Conservation (phyloP, 2,113 vertebrate genomes). For the Lethenteron camtschaticum region DNA sequence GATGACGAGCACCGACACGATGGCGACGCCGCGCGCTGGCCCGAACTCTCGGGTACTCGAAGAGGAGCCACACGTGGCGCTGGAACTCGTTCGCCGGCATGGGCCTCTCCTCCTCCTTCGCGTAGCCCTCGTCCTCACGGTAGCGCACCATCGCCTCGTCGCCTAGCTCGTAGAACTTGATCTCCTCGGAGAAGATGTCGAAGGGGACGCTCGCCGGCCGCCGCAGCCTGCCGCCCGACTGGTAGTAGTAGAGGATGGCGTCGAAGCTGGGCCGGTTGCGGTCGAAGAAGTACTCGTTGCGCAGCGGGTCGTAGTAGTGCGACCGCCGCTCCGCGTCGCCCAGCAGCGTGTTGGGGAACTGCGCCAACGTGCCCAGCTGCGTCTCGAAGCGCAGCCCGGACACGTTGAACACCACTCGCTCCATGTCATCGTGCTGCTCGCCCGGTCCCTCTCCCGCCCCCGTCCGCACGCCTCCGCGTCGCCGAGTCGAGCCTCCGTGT, state of each 20-base stretch:
- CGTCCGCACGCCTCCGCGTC: no score
- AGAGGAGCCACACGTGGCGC: constrained; percentile 55
- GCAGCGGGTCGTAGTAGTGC: background rate
- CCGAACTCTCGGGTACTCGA: constrained; percentile 62
- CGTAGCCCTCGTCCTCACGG: constrained; percentile 57
- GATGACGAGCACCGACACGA: constrained; percentile 71
- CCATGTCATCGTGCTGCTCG: background rate
- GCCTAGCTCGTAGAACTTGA: constrained; percentile 60
- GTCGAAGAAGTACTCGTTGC: constrained; percentile 46
- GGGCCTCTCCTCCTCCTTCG: constrained; percentile 26
- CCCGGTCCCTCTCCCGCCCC: no score
- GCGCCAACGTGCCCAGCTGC: background rate
- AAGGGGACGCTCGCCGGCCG: constrained; percentile 51
- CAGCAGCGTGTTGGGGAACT: background rate
- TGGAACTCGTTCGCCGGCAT: constrained; percentile 34
- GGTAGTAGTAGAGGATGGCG: constrained; percentile 72
- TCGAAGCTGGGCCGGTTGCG: constrained; percentile 46
- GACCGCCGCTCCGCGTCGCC: background rate
- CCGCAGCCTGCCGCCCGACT: constrained; percentile 52
- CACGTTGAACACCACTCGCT: background rate
- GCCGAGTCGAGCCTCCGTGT: no score
- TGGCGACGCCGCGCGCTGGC: constrained; percentile 50
- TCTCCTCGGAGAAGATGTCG: constrained; percentile 68
- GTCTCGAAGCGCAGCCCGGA: constrained; percentile 2
- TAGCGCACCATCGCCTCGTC: constrained; percentile 42